phyloP scores from a whole-genome alignment of 2,113 vertebrate species.

The Eclectus roratus region DNA sequence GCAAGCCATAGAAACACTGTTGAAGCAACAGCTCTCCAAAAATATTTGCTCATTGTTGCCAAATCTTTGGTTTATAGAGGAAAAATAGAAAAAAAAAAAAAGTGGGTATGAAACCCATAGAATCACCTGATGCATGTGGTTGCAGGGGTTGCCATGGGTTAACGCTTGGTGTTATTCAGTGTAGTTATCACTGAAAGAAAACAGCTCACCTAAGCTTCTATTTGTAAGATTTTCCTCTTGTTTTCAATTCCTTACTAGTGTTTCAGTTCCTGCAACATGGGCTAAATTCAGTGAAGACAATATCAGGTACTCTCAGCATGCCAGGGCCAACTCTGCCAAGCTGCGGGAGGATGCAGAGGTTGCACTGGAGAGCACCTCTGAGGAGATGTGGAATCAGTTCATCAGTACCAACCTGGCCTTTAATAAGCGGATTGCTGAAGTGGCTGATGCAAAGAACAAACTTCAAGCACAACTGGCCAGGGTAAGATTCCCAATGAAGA shows the following conservation, averaged over 20 bases:
- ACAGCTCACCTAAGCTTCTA: not conserved
- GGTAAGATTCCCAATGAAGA: conserved; percentile 30
- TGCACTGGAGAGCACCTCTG: conserved; percentile 30
- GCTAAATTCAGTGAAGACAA: conserved; percentile 75
- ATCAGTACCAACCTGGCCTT: conserved; percentile 72
- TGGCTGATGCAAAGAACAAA: conserved; percentile 67
- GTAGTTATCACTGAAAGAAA: not conserved
- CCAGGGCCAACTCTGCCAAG: conserved; percentile 61
- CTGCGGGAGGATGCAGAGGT: conserved; percentile 66
- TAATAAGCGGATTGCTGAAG: conserved; percentile 36
- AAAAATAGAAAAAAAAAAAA: not conserved
- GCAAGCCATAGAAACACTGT: not conserved
- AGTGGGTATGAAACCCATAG: not conserved
- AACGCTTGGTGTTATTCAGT: not conserved
- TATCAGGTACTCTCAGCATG: conserved; percentile 64
- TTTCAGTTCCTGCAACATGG: conserved; percentile 67
- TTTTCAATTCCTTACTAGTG: conserved; percentile 4
- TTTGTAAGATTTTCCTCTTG: not conserved
- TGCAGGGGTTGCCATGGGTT: not conserved
- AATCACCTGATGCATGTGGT: not conserved
- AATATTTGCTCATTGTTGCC: not conserved
- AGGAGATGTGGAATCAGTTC: conserved; percentile 71
- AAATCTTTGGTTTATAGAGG: not conserved
- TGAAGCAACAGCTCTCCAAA: not conserved
- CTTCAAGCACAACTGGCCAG: conserved; percentile 70